phyloP scores from a whole-genome alignment of 1,140 invertebrate genomes.

The Phthorimaea operculella region DNA sequence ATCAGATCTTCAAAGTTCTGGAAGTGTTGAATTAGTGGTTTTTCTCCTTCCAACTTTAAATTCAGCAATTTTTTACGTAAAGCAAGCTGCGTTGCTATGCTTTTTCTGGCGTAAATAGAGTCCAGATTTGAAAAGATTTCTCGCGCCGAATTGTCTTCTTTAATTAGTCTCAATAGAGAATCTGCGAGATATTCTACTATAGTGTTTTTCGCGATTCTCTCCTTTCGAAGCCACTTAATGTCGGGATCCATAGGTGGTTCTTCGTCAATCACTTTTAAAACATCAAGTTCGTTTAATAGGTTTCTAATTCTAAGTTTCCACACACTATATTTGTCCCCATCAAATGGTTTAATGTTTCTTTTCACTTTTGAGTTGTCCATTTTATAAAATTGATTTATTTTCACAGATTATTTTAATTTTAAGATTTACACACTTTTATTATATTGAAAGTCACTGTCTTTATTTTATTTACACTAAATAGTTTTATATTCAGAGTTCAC shows the following conservation, averaged over 20 bases:
- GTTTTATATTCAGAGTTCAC: too few species aligned
- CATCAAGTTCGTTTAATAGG: neutral
- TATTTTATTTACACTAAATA: too few species aligned
- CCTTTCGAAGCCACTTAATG: neutral
- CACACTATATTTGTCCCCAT: too few species aligned
- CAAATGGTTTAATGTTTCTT: slow-evolving; percentile 7
- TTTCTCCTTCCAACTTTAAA: neutral
- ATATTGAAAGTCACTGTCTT: too few species aligned
- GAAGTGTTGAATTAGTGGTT: slow-evolving; percentile 4
- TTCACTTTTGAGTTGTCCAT: slow-evolving; percentile 5
- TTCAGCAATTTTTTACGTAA: neutral
- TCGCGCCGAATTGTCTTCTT: neutral
- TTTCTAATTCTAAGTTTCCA: slow-evolving; percentile 3
- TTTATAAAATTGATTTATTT: too few species aligned
- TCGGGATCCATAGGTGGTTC: neutral
- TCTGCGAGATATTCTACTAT: slow-evolving; percentile 1
- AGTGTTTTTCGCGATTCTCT: too few species aligned
- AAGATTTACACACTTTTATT: too few species aligned
- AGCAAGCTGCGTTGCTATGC: neutral
- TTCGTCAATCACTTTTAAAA: slow-evolving; percentile 1
- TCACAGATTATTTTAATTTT: too few species aligned
- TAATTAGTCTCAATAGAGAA: neutral
- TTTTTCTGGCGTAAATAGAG: neutral
- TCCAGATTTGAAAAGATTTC: slow-evolving; percentile 1
- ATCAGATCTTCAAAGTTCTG: slow-evolving; percentile 3